Evolutionary conservation across 92 coral and sea anemone species (phyloP).

Genomic region (Pocillopora grandis): DNA sequence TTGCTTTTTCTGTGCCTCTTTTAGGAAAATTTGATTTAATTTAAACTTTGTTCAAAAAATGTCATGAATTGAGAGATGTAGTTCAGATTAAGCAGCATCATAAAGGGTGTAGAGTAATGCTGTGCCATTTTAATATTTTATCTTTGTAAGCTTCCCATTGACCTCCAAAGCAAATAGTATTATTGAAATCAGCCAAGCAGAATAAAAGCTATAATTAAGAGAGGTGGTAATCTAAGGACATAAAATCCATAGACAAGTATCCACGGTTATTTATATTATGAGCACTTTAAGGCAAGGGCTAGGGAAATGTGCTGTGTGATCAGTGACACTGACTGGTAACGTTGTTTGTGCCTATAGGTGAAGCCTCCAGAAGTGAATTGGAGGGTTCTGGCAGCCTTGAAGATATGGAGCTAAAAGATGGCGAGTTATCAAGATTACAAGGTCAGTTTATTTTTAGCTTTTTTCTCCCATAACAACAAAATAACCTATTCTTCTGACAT

Average conservation of each 20-base stretch:
- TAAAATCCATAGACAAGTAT: no score
- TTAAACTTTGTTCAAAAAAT: no score
- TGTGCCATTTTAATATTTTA: no score
- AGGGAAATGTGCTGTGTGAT: not conserved
- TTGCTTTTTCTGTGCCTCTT: conserved; percentile 21
- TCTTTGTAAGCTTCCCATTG: no score
- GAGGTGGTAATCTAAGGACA: no score
- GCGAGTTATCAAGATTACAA: conserved; percentile 92
- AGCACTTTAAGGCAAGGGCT: not conserved
- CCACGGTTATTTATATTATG: not conserved
- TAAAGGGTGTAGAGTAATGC: no score
- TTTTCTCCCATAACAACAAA: not conserved
- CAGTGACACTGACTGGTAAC: not conserved
- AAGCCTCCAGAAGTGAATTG: conserved; percentile 37
- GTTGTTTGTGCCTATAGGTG: conserved; percentile 4
- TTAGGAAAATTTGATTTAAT: not conserved
- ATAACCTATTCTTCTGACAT: no score
- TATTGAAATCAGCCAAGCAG: no score
- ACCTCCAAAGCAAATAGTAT: no score
- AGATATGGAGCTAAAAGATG: conserved; percentile 84
- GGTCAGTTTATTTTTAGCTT: conserved; percentile 38
- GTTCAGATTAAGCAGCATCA: no score
- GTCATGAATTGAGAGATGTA: no score
- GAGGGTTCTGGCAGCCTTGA: conserved; percentile 72
- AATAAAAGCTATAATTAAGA: no score